Evolutionary conservation across 1,140 invertebrate genomes (phyloP).

Genomic region (Odontomachus brunneus): DNA sequence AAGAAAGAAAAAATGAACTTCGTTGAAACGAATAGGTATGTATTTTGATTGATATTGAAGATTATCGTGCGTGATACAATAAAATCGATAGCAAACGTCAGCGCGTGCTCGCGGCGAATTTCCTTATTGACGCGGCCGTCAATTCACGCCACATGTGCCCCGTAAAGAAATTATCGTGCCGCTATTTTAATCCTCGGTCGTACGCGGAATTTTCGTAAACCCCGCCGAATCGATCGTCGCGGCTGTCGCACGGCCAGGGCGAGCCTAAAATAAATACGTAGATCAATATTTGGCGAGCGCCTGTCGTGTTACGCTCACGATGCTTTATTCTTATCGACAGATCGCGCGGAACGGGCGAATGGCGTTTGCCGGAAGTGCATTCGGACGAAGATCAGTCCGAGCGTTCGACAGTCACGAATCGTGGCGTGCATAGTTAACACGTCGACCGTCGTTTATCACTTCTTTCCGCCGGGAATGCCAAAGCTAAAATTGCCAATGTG

Average conservation of each 20-base stretch:
- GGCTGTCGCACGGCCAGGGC: neutral
- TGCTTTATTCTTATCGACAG: slow-evolving; percentile 57
- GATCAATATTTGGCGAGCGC: slow-evolving; percentile 42
- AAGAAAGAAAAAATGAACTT: too few species aligned
- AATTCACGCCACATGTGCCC: neutral
- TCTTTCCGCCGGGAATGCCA: slow-evolving; percentile 16
- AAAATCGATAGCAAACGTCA: neutral
- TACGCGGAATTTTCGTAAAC: neutral
- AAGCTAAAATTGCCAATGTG: slow-evolving; percentile 1
- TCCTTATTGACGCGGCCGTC: neutral
- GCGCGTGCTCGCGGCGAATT: neutral
- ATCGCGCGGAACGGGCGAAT: slow-evolving; percentile 31
- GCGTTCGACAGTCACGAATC: slow-evolving; percentile 40
- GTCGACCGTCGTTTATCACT: slow-evolving; percentile 38
- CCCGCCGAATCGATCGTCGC: neutral
- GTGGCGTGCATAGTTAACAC: slow-evolving; percentile 26
- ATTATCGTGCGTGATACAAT: too few species aligned
- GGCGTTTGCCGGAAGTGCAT: slow-evolving; percentile 28
- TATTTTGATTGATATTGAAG: too few species aligned
- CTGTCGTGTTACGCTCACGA: slow-evolving; percentile 19
- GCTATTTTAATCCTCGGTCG: neutral
- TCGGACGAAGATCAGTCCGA: slow-evolving; percentile 38
- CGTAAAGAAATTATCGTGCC: neutral
- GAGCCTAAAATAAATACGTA: slow-evolving; percentile 44
- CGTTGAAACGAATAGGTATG: too few species aligned